These are phyloP conservation scores for Centropus unirufus DNA, from an alignment of 2,113 vertebrate genomes.

Conservation along the genomic window DNA sequence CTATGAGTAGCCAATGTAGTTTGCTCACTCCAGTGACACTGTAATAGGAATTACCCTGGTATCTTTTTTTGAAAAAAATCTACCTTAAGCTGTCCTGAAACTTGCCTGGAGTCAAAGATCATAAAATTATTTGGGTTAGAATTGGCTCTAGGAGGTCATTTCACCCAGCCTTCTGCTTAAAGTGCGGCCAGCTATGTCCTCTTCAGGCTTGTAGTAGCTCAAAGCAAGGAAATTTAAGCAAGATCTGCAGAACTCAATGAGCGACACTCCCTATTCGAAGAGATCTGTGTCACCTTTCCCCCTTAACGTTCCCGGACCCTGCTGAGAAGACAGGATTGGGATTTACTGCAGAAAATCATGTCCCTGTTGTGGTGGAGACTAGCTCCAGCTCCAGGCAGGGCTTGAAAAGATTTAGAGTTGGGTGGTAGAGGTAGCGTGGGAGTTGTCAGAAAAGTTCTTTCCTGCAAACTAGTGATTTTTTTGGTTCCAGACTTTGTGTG, in stretches of 20 bases:
- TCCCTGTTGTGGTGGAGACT: background rate
- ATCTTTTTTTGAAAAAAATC: background rate
- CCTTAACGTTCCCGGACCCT: background rate
- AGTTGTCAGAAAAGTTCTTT: background rate
- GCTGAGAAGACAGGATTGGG: background rate
- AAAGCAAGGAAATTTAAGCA: background rate
- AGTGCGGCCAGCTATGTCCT: background rate
- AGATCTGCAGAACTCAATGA: background rate
- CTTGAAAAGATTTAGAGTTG: background rate
- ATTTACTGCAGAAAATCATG: background rate
- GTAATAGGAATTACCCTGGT: background rate
- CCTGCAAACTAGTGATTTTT: background rate
- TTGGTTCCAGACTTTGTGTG: background rate
- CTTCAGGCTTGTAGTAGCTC: background rate
- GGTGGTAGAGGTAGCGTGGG: background rate
- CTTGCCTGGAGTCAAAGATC: accelerated
- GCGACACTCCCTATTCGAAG: background rate
- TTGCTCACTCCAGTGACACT: background rate
- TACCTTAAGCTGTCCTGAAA: background rate
- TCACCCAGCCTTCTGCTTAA: background rate
- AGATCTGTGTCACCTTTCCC: background rate
- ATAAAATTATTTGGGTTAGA: background rate
- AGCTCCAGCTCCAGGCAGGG: background rate
- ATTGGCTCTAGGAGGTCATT: background rate
- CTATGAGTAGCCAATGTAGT: background rate